Percentiles rank a stretch among this genome's conserved stretches.
These are phyloP conservation scores for Ladona fulva DNA, from an alignment of 1,140 invertebrate genomes.

Conservation along the genomic window DNA sequence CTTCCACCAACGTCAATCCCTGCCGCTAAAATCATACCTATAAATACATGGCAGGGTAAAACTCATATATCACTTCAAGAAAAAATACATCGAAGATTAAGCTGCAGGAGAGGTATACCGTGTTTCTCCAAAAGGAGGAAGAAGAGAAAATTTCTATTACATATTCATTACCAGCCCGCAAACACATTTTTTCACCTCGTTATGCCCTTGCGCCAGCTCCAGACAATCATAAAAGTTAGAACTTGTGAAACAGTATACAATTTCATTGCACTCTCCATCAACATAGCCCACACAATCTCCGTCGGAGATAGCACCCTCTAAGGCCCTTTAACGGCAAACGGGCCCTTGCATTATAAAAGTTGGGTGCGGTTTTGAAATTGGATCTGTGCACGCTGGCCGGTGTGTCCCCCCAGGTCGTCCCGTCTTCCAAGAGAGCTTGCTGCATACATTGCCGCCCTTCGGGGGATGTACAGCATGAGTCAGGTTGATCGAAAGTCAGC, in stretches of 20 bases:
- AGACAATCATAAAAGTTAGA: neutral
- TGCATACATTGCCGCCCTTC: no score
- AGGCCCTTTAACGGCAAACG: neutral
- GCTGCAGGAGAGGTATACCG: no score
- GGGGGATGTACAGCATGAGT: no score
- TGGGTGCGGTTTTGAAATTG: neutral
- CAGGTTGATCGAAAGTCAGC: no score
- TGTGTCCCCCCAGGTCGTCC: no score
- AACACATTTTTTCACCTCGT: neutral
- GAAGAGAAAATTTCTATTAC: neutral
- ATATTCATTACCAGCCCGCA: neutral
- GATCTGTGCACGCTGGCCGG: neutral
- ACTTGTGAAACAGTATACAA: neutral
- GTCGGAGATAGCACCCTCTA: neutral
- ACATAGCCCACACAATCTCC: neutral
- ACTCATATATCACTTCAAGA: no score
- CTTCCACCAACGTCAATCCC: no score
- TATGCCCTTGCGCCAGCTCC: neutral
- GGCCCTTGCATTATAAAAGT: neutral
- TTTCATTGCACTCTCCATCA: constrained; percentile 1
- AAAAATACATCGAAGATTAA: no score
- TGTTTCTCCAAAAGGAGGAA: no score
- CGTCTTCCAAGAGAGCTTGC: no score
- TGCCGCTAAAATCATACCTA: no score
- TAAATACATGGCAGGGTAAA: no score